Base-by-base conservation (phyloP, 2,888 invertebrate genomes). In the Anorthoa munda region DNA sequence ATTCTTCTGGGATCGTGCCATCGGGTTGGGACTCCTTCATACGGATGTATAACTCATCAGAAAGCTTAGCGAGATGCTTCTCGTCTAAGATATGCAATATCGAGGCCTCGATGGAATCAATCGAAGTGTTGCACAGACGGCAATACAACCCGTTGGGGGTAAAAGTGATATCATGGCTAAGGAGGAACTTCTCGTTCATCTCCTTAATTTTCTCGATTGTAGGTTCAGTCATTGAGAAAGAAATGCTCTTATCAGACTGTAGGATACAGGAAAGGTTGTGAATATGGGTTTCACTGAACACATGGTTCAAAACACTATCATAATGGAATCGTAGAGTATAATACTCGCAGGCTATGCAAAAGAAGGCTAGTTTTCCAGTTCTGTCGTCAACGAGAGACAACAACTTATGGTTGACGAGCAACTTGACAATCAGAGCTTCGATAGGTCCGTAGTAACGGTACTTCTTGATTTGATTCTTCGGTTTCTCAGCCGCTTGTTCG, bases 371-470 rank as follows among this genome's bases (percentile, higher is more conserved):
- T 72, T 96, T 96, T 0, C 96, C 96, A 0, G 96, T 96, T 31
- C 96, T 92, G 70, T 96, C 96, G 70, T 96, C 96, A 0, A 95
- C 92, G 23, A 96, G 78, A 0, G 95, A 93, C 72, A 96, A 55
- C 1, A 96, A 72, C 72, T 96, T 96, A 73, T 96, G 96, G 53
- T 94, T 93, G 0, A 87, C 86, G 0, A 96, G 90, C 31, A 96
- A 81, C 66, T 95, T 94, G 0, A 94, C 86, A 0, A 96, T 95
- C 58, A 90, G 85, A 11, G 91, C 92, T 85, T 96, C 96, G 17
- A 96, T 96, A 0, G 96, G 96, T 0, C 95, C 95, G 72, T 96
- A 96, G 64, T 96, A 95, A 18, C 96, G 92, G 78, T 95, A 95
- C 64, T 96, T 96, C 80, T 96, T 96, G 0, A 89, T 84, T 77